Evolutionary conservation across 2,113 vertebrate genomes (phyloP), one percentile per base, ranked within the genome.

Genomic region (Lasiurus borealis): DNA sequence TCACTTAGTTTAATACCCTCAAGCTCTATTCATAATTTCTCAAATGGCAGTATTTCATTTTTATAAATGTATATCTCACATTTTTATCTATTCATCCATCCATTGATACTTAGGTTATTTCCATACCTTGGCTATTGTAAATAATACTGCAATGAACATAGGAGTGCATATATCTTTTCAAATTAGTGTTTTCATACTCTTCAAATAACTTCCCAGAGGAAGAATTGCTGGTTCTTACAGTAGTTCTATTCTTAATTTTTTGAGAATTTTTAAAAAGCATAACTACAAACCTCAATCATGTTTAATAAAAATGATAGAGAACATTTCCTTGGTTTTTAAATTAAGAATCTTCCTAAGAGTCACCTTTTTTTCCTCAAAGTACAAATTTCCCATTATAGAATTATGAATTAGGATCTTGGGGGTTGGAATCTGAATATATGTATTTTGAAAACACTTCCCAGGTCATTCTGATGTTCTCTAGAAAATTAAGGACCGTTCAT

Each of bases 281-380:
- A 52, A 52, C 50, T 57, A 59, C 11, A 90, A 50, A 14, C 57
- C 72, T 77, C 19, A 85, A 15, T 48, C 40, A 57, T 85, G 31
- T 25, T 0, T 72, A 78, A 64, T 78, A 71, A 90, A 78, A 57
- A 44, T 50, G 66, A 76, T 76, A 81, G 31, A 64, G 48, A 40
- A 81, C 13, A 50, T 50, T 50, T 91, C 15, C 40, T 48, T 90
- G 50, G 16, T 48, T 84, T 85, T 90, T 89, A 77, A 84, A 89
- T 7, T 16, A 84, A 48, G 16, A 57, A 29, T 90, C 48, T 25
- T 59, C 29, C 3, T 72, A 34, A 80, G 27, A 62, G 44, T 71
- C 64, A 66, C 27, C 44, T 81, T 29, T 46, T 29, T 2, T 1
- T 6, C 36, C 14, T 48, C n/a, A 6, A 76, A 86, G 40, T 78